These are phyloP conservation scores for Diabrotica balteata DNA, from an alignment of 2,888 invertebrate species.

Conservation along the genomic window DNA sequence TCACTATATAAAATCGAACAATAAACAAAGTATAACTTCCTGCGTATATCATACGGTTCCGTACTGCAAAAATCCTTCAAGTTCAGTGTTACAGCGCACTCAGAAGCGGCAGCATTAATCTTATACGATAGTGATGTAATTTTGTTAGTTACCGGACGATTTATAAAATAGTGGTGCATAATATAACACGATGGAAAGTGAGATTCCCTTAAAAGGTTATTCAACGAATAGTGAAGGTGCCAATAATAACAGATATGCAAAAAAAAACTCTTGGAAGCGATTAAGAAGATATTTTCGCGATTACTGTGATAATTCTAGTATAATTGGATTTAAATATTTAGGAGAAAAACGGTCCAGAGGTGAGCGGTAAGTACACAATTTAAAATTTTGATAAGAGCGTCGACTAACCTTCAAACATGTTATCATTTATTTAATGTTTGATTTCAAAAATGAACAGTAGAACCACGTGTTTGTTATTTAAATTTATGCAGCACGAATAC, in stretches of 20 bases:
- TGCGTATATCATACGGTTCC: not conserved
- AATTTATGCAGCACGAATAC: no score
- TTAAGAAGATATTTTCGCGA: constrained; percentile 9
- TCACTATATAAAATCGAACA: no score
- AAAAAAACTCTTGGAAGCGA: not conserved
- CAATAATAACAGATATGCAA: not conserved
- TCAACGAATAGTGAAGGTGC: not conserved
- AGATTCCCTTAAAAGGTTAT: not conserved
- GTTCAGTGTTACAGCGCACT: not conserved
- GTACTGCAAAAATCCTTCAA: constrained; percentile 31
- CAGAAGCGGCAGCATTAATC: not conserved
- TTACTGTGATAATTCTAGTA: constrained; percentile 12
- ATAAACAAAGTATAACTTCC: no score
- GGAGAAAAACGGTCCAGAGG: constrained; percentile 8
- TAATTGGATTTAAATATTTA: constrained; percentile 15
- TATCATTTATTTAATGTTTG: not conserved
- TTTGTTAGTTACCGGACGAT: not conserved
- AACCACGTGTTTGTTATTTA: no score
- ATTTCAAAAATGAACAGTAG: no score
- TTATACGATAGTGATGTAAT: not conserved
- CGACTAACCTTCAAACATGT: no score
- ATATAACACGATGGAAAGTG: not conserved
- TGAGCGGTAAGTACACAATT: constrained; percentile 7
- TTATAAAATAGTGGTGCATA: not conserved
- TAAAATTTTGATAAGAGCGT: not conserved